Percentiles rank a stretch among this genome's conserved stretches.
Conservation (phyloP, 2,797 vertebrate genomes). For the Neosilurus mollespiculum region DNA sequence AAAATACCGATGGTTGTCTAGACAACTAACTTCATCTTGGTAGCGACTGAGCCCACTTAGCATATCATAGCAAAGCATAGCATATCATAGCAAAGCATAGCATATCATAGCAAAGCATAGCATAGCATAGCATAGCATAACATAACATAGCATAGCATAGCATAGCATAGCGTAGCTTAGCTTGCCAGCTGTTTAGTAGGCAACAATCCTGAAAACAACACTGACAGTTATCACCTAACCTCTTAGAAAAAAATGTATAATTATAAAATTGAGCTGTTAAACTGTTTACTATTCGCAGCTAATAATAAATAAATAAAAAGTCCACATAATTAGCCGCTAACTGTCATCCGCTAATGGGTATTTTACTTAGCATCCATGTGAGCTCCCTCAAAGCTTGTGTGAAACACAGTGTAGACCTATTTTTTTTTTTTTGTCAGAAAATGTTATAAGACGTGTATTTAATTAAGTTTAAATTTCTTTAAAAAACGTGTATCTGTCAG, state of each 20-base stretch:
- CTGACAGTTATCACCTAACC: background rate
- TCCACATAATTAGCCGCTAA: background rate
- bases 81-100: background rate
- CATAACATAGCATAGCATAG: background rate
- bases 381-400: background rate
- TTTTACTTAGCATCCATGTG: background rate
- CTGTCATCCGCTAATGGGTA: background rate
- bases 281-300: background rate
- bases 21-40: constrained; percentile 23
- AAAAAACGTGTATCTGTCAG: background rate
- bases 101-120: no score
- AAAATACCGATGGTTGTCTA: constrained; percentile 32
- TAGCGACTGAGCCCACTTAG: background rate
- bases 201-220: background rate
- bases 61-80: background rate
- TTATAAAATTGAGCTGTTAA: background rate
- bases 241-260: background rate
- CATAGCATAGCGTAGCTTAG: background rate
- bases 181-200: background rate
- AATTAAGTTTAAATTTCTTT: background rate
- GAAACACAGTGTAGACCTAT: background rate
- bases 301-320: background rate
- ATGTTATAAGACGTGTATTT: background rate
- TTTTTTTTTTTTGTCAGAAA: background rate
- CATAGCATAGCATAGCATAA: background rate